A percentile compares a stretch with the other conserved stretches of the same genome.
These are phyloP conservation scores for Aradus depressus DNA, from an alignment of 2,888 invertebrate species.

Conservation along the genomic window DNA sequence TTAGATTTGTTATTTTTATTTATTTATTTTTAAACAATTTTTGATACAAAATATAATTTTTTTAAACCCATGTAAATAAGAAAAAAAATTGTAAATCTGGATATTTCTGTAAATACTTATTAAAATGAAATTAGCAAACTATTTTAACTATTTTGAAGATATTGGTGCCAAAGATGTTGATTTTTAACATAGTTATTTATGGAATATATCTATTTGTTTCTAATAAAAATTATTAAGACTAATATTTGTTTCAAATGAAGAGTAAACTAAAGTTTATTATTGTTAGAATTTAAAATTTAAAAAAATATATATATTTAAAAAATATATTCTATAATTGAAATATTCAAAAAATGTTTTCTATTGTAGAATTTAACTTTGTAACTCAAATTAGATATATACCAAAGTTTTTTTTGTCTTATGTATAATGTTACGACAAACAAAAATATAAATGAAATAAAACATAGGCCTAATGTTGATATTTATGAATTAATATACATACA, in stretches of 20 bases:
- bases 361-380: constrained; percentile 9
- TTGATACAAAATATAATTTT: no score
- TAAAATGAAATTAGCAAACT: no score
- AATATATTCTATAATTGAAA: constrained; percentile 10
- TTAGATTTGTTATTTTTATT: no score
- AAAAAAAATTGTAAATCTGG: no score
- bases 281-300: not conserved
- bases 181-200: constrained; percentile 16
- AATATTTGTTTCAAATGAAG: constrained; percentile 11
- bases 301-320: constrained; percentile 9
- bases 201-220: constrained; percentile 12
- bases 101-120: constrained; percentile 11
- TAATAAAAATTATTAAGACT: constrained; percentile 16
- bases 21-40: no score
- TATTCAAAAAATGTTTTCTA: constrained; percentile 15
- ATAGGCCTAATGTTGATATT: no score
- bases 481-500: constrained; percentile 8
- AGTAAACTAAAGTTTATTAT: not conserved
- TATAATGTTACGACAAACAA: constrained; percentile 2
- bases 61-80: no score
- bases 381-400: constrained; percentile 12
- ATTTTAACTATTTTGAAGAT: constrained; percentile 8
- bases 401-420: constrained; percentile 15
- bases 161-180: constrained; percentile 17
- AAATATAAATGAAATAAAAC: constrained; percentile 1